Evolutionary conservation across 1,140 invertebrate species (phyloP).

Genomic region (Tetragnatha versicolor): DNA sequence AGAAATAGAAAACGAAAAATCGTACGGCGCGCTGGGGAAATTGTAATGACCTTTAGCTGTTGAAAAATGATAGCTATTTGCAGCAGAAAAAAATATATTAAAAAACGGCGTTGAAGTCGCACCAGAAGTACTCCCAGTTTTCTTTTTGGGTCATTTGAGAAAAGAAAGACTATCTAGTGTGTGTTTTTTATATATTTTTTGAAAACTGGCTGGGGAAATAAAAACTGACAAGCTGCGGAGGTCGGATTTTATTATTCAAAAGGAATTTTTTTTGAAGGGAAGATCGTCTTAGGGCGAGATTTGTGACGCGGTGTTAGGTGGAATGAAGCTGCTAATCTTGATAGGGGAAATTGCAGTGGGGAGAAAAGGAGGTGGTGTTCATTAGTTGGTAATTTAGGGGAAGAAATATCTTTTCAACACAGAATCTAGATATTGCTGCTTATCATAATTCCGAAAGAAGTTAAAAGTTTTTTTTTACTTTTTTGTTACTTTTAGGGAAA

Average conservation of each 20-base stretch:
- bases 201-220: slow-evolving; percentile 1
- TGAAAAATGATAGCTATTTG: slow-evolving; percentile 36
- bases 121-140: slow-evolving; percentile 17
- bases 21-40: slow-evolving; percentile 17
- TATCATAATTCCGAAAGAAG: no score
- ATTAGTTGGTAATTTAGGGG: no score
- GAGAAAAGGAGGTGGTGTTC: no score
- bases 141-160: slow-evolving; percentile 35
- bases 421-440: no score
- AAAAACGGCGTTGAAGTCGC: background rate
- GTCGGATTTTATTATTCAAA: slow-evolving; percentile 8
- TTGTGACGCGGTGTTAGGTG: background rate
- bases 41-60: slow-evolving; percentile 30
- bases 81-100: background rate
- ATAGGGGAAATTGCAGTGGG: no score
- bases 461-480: no score
- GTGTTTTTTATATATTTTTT: slow-evolving; percentile 9
- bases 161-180: slow-evolving; percentile 12
- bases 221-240: slow-evolving; percentile 13
- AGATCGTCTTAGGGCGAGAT: slow-evolving; percentile 7
- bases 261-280: background rate
- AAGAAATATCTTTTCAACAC: no score
- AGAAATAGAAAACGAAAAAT: slow-evolving; percentile 22
- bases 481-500: no score
- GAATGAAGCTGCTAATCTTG: no score